Percentiles rank a stretch among this genome's conserved stretches.
phyloP scores from a whole-genome alignment of 2,888 invertebrate genomes.

The Odontothrips loti region DNA sequence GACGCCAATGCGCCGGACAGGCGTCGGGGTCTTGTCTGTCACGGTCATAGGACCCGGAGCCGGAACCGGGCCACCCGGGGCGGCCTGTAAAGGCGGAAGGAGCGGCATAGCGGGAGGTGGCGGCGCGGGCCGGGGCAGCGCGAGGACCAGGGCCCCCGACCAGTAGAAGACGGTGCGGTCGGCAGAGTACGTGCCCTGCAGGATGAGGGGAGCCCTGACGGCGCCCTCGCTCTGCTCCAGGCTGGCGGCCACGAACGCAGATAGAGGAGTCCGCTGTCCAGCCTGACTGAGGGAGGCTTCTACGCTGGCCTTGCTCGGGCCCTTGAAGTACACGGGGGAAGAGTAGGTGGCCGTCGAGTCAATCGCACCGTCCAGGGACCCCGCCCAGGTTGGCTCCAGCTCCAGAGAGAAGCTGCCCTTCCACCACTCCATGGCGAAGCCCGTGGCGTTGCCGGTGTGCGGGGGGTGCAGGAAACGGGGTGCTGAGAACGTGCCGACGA shows the following conservation, averaged over 20 bases:
- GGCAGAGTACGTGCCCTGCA: slow-evolving; percentile 36
- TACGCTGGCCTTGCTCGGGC: not conserved
- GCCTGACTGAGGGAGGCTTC: not conserved
- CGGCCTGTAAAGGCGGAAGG: not conserved
- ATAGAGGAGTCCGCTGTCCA: not conserved
- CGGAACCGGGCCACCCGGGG: not conserved
- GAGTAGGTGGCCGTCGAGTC: slow-evolving; percentile 27
- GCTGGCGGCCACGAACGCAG: slow-evolving; percentile 32
- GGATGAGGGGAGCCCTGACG: slow-evolving; percentile 34
- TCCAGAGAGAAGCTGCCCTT: slow-evolving; percentile 26
- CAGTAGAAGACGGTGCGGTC: slow-evolving; percentile 35
- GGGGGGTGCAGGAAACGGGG: slow-evolving; percentile 20
- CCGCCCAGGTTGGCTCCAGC: not conserved
- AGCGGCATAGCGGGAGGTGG: not conserved
- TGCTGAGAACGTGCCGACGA: slow-evolving; percentile 9
- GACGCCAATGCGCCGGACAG: not conserved
- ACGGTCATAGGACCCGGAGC: not conserved
- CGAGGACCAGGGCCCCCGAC: slow-evolving; percentile 32
- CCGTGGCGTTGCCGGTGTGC: not conserved
- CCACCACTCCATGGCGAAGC: slow-evolving; percentile 23
- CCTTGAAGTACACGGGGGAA: slow-evolving; percentile 31
- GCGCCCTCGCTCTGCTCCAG: slow-evolving; percentile 32
- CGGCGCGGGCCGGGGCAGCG: not conserved
- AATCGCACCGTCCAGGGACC: not conserved
- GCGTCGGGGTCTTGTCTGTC: not conserved